These are phyloP conservation scores for Hoplodrina blanda DNA, from an alignment of 2,888 invertebrate species.

Conservation along the genomic window DNA sequence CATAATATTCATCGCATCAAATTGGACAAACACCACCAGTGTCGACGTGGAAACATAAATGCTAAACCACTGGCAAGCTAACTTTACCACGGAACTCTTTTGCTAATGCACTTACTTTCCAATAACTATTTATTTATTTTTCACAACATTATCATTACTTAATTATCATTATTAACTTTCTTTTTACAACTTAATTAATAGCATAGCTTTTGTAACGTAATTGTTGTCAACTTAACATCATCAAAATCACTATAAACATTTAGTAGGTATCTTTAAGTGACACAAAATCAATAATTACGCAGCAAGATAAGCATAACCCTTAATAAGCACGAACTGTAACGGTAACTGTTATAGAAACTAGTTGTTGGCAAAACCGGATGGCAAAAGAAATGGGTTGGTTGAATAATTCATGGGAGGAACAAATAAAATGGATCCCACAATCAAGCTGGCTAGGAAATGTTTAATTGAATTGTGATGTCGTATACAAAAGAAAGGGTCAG, in stretches of 20 bases:
- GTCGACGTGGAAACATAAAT: background rate
- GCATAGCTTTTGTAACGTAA: too few relatives aligned
- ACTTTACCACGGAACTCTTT: background rate
- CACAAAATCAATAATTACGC: too few relatives aligned
- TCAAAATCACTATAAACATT: too few relatives aligned
- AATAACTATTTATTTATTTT: too few relatives aligned
- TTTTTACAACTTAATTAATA: too few relatives aligned
- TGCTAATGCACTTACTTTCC: too few relatives aligned
- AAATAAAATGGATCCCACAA: slow-evolving; percentile 78
- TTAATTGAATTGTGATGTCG: slow-evolving; percentile 81
- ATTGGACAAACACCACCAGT: slow-evolving; percentile 3
- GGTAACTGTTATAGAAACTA: slow-evolving; percentile 47
- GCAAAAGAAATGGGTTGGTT: slow-evolving; percentile 73
- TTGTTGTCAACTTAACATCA: too few relatives aligned
- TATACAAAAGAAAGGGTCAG: slow-evolving; percentile 75
- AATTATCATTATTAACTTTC: too few relatives aligned
- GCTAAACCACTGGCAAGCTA: background rate
- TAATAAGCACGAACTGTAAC: slow-evolving; percentile 35
- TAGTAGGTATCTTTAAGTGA: too few relatives aligned
- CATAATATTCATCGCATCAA: slow-evolving; percentile 6
- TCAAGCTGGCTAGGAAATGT: slow-evolving; percentile 74
- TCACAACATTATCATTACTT: too few relatives aligned
- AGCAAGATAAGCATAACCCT: background rate
- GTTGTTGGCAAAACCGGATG: slow-evolving; percentile 48
- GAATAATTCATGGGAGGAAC: slow-evolving; percentile 78